These are phyloP conservation scores for Zeugodacus cucurbitae DNA, from an alignment of 1,140 invertebrate genomes.

Conservation along the genomic window DNA sequence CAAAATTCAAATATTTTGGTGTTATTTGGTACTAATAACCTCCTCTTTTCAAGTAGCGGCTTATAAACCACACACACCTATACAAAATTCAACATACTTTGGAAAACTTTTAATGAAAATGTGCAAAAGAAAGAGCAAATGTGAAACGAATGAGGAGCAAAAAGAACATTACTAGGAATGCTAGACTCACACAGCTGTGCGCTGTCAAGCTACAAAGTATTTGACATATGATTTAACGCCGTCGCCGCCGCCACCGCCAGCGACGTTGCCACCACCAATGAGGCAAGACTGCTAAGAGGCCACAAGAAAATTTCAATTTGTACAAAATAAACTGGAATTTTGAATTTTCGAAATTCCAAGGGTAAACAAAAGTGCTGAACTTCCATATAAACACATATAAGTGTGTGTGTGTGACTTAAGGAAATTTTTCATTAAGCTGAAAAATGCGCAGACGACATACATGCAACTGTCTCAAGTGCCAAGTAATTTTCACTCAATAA, in stretches of 20 bases:
- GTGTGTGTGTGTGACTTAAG: no score
- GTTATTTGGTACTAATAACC: not conserved
- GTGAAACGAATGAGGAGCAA: not conserved
- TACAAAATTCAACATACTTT: not conserved
- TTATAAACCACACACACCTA: not conserved
- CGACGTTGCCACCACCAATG: not conserved
- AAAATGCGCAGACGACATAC: not conserved
- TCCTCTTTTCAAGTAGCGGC: not conserved
- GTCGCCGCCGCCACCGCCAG: not conserved
- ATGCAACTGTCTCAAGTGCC: not conserved
- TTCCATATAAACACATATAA: not conserved
- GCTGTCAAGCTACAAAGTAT: not conserved
- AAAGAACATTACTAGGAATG: not conserved
- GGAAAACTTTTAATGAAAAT: slow-evolving; percentile 28
- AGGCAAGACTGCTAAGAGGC: not conserved
- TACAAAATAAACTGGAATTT: not conserved
- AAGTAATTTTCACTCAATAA: slow-evolving; percentile 25
- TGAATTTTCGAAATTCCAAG: not conserved
- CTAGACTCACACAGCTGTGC: not conserved
- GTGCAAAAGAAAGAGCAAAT: not conserved
- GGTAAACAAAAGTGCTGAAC: not conserved
- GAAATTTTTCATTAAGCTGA: not conserved
- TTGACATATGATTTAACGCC: not conserved
- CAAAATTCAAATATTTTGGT: no score
- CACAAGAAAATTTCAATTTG: slow-evolving; percentile 12